Percentiles rank a stretch among this genome's conserved stretches.
phyloP scores from a whole-genome alignment of 2,113 vertebrate genomes.

The Verasper variegatus region DNA sequence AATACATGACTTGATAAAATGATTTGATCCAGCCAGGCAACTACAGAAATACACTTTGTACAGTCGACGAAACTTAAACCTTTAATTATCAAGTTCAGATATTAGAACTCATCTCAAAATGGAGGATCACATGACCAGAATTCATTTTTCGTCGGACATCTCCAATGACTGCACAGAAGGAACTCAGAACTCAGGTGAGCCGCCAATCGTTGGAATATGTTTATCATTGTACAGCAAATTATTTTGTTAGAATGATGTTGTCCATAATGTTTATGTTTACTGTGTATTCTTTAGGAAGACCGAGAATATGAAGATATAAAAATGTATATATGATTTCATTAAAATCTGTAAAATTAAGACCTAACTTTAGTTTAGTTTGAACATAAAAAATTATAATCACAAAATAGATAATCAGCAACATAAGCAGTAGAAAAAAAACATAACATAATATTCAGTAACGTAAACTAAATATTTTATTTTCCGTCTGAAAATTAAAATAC shows the following conservation, averaged over 20 bases:
- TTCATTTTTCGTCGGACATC: constrained; percentile 71
- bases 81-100: neutral
- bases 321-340: neutral
- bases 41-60: neutral
- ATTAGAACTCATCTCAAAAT: constrained; percentile 40
- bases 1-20: neutral
- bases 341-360: neutral
- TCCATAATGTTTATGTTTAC: neutral
- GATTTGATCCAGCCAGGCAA: neutral
- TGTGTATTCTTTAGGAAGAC: neutral
- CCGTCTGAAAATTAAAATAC: neutral
- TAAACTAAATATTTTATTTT: no score
- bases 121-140: constrained; percentile 72
- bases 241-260: neutral
- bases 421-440: no score
- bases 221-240: neutral
- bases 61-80: neutral
- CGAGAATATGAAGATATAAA: neutral
- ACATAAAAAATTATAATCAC: no score
- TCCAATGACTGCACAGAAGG: constrained; percentile 78
- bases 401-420: no score
- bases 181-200: constrained; percentile 82
- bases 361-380: no score
- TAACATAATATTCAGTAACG: no score
- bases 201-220: neutral